Conservation (phyloP, 1,140 invertebrate species). For the Nymphalis io region DNA sequence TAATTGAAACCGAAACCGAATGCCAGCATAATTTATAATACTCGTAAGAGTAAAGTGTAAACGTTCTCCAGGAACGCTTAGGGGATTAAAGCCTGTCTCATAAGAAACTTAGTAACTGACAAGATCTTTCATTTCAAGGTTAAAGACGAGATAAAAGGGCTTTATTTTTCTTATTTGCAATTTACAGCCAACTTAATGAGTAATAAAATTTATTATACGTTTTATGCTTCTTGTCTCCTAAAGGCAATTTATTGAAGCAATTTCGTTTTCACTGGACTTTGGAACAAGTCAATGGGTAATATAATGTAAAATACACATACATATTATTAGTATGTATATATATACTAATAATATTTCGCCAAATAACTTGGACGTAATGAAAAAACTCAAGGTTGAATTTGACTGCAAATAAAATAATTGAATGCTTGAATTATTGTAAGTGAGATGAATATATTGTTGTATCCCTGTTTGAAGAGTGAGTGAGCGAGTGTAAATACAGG, state of each 20-base stretch:
- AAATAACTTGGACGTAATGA: too few species aligned
- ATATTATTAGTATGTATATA: too few species aligned
- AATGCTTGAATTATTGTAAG: too few species aligned
- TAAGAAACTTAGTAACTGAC: conserved; percentile 39
- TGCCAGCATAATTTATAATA: too few species aligned
- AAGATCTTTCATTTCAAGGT: conserved; percentile 42
- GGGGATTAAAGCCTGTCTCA: conserved; percentile 34
- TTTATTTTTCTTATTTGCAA: conserved; percentile 45
- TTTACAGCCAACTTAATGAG: conserved; percentile 39
- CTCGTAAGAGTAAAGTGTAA: conserved; percentile 31
- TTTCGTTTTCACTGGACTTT: background rate
- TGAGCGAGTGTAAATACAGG: too few species aligned
- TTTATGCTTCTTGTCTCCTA: conserved; percentile 25
- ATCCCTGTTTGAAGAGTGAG: too few species aligned
- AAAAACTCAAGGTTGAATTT: too few species aligned
- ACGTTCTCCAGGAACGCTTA: conserved; percentile 21
- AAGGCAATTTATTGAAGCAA: conserved; percentile 18
- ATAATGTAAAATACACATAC: too few species aligned
- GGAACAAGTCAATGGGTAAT: background rate
- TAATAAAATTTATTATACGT: conserved; percentile 38
- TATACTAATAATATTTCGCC: too few species aligned
- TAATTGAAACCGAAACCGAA: too few species aligned
- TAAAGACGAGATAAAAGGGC: conserved; percentile 39
- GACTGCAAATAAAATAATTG: too few species aligned
- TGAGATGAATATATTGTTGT: too few species aligned